Conservation (phyloP, 2,888 invertebrate genomes). For the Eupithecia dodoneata region DNA sequence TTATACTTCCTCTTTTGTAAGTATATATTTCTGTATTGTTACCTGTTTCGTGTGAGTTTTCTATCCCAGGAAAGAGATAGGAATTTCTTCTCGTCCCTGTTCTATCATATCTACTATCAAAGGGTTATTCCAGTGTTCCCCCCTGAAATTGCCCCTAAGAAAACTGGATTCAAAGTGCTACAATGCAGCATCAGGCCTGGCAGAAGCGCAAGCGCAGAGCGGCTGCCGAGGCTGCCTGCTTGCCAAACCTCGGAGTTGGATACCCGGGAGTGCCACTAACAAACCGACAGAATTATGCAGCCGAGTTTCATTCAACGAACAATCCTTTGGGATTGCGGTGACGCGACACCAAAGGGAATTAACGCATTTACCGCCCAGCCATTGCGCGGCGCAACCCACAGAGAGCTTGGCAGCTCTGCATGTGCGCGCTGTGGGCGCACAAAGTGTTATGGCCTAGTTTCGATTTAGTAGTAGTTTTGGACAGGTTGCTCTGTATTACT, state of each 20-base stretch:
- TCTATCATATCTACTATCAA: too few relatives aligned
- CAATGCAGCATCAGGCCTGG: neutral
- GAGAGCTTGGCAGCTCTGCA: too few relatives aligned
- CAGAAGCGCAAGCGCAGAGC: neutral
- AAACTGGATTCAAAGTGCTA: neutral
- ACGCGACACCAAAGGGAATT: neutral
- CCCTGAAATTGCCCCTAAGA: too few relatives aligned
- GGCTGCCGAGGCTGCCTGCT: neutral
- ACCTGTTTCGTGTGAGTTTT: too few relatives aligned
- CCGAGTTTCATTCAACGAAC: neutral
- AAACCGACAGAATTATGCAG: slow-evolving; percentile 2
- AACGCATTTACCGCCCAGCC: too few relatives aligned
- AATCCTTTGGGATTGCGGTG: slow-evolving; percentile 1
- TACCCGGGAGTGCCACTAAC: neutral
- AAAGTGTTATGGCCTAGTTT: neutral
- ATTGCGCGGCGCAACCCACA: too few relatives aligned
- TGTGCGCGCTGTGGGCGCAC: too few relatives aligned
- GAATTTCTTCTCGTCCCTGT: too few relatives aligned
- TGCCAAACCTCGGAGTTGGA: neutral
- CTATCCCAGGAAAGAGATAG: too few relatives aligned
- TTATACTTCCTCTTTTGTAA: too few relatives aligned
- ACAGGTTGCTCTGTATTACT: neutral
- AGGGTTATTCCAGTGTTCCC: too few relatives aligned
- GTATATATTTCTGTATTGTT: too few relatives aligned
- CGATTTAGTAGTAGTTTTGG: neutral